phyloP scores from a whole-genome alignment of 2,888 invertebrate genomes.

The Pterobdella sp. region DNA sequence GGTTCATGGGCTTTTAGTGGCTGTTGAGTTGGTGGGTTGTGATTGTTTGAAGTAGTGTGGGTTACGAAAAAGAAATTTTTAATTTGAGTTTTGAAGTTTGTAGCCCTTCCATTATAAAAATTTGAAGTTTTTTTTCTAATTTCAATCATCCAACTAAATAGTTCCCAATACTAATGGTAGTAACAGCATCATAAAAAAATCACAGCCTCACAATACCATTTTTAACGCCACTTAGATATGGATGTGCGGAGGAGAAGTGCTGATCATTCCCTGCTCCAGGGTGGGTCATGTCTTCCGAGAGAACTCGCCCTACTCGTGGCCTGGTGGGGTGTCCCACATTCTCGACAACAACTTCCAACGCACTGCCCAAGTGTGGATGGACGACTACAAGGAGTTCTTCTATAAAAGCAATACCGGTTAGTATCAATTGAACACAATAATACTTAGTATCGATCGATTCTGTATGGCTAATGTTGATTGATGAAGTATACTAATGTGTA shows the following conservation, averaged over 20 bases:
- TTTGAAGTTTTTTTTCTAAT: background rate
- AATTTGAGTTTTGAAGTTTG: too few species aligned
- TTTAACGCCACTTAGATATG: constrained; percentile 43
- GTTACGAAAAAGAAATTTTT: too few species aligned
- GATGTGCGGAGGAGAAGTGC: constrained; percentile 51
- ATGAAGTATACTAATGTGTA: too few species aligned
- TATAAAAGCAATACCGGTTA: constrained; percentile 51
- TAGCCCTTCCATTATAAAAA: too few species aligned
- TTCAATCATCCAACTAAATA: background rate
- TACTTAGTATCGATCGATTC: too few species aligned
- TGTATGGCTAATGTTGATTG: too few species aligned
- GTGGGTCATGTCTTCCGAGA: constrained; percentile 52
- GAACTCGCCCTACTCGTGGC: constrained; percentile 90
- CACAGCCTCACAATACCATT: background rate
- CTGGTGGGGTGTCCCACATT: constrained; percentile 79
- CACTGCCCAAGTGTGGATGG: constrained; percentile 99
- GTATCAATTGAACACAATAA: too few species aligned
- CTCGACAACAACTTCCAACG: constrained; percentile 89
- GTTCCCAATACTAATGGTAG: background rate
- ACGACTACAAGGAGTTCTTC: constrained; percentile 79
- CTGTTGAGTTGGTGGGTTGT: background rate
- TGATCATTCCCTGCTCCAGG: constrained; percentile 50
- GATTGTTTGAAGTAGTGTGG: background rate
- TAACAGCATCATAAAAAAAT: too few species aligned
- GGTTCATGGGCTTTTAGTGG: background rate